Percentiles rank a stretch among this genome's conserved stretches.
Conservation (phyloP, 1,140 invertebrate species). For the Pseudobourletiella spinata region DNA sequence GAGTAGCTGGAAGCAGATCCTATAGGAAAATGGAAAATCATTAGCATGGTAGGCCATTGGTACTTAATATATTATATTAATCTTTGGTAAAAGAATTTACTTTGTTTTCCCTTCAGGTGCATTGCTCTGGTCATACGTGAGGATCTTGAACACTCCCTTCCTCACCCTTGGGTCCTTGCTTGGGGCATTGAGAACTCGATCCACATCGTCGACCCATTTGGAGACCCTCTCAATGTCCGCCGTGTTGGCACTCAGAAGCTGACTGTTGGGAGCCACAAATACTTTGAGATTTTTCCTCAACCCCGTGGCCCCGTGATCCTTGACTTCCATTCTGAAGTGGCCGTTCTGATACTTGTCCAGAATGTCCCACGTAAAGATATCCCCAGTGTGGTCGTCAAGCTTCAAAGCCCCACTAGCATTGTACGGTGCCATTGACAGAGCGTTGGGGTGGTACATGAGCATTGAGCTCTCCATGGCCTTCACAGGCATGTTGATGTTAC, state of each 20-base stretch:
- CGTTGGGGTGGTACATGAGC: slow-evolving; percentile 29
- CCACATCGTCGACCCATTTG: slow-evolving; percentile 30
- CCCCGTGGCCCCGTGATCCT: not conserved
- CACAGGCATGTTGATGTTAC: slow-evolving; percentile 25
- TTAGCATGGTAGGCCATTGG: no score
- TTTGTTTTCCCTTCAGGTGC: slow-evolving; percentile 35
- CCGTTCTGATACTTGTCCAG: slow-evolving; percentile 33
- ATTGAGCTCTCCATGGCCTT: slow-evolving; percentile 23
- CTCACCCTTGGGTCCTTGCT: slow-evolving; percentile 10
- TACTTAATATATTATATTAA: no score
- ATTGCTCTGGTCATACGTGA: slow-evolving; percentile 34
- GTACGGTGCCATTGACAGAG: slow-evolving; percentile 15
- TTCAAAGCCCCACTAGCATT: slow-evolving; percentile 26
- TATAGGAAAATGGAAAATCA: slow-evolving; percentile 11
- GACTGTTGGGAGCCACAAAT: slow-evolving; percentile 30
- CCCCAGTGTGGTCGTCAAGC: slow-evolving; percentile 27
- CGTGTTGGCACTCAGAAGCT: slow-evolving; percentile 28
- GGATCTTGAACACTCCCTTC: slow-evolving; percentile 24
- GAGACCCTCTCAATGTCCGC: slow-evolving; percentile 22
- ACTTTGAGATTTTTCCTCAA: slow-evolving; percentile 33
- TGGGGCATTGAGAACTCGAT: slow-evolving; percentile 22
- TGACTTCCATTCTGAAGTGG: slow-evolving; percentile 27
- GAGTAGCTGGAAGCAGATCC: slow-evolving; percentile 34
- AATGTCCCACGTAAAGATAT: slow-evolving; percentile 34
- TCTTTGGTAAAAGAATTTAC: slow-evolving; percentile 26